Base-by-base conservation (phyloP, 2,888 invertebrate genomes). In the Papilio protenor region DNA sequence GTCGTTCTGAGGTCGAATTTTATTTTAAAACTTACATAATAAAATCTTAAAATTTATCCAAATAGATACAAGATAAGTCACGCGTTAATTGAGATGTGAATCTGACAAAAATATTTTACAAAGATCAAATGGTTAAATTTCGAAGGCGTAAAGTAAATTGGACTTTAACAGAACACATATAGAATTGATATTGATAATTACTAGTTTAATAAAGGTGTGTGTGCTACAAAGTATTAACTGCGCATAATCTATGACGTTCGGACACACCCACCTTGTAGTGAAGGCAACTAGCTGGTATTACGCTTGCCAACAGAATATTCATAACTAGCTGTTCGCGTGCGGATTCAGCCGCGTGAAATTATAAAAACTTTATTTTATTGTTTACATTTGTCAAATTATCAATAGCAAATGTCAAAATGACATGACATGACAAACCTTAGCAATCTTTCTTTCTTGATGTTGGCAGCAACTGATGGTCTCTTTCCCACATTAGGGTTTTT, bases 251-350 rank as follows among this genome's bases (percentile, higher is more conserved):
- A 73, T 82, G 83, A 80, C 81, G 80, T 52, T 45, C 27, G 64
- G 84, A 81, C 81, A 81, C 82, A 80, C 82, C 81, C 83, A 82
- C 82, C 73, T 76, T 52, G 69, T 72, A 73, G 79, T 79, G 82
- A 78, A 79, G 79, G 77, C 75, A 69, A 72, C 23, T 61, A 40
- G 73, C 80, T 81, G 80, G 81, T 80, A 83, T 81, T 81, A 82
- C 66, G 64, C 59, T 14, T 21, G 14, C 21, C 52, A 49, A 16
- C n/a, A 33, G 69, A 21, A 49, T 64, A 74, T 27, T 61, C 45
- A 21, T 45, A 59, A n/a, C n/a, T n/a, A n/a, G n/a, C n/a, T n/a
- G n/a, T n/a, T n/a, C n/a, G n/a, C n/a, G n/a, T n/a, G n/a, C n/a
- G n/a, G n/a, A n/a, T n/a, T n/a, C n/a, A n/a, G n/a, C n/a, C n/a